Percentiles rank a stretch among this genome's conserved stretches.
These are phyloP conservation scores for Synanthedon myopaeformis DNA, from an alignment of 2,888 invertebrate genomes.

Conservation along the genomic window DNA sequence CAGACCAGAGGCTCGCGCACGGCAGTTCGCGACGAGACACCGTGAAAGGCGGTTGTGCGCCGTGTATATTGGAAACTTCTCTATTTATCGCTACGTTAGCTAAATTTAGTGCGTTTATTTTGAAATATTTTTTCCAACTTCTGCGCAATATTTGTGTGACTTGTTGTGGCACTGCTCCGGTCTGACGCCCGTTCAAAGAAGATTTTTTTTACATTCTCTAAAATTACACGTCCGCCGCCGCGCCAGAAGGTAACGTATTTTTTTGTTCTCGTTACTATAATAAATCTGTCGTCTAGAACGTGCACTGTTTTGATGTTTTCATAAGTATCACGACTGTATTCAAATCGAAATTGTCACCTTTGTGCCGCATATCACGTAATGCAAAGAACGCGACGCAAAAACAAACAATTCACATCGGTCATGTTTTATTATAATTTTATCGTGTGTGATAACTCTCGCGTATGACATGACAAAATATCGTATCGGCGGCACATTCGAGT, in stretches of 20 bases:
- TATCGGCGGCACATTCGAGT: slow-evolving; percentile 10
- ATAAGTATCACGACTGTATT: too few relatives aligned
- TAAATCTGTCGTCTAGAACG: neutral
- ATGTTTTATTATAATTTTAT: slow-evolving; percentile 9
- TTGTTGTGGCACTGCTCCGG: slow-evolving; percentile 25
- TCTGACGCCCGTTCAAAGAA: slow-evolving; percentile 8
- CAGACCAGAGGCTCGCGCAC: neutral
- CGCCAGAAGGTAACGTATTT: slow-evolving; percentile 48
- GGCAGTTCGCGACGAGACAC: slow-evolving; percentile 23
- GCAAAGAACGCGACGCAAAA: too few relatives aligned
- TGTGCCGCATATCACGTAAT: too few relatives aligned
- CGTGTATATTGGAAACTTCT: slow-evolving; percentile 20
- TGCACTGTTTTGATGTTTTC: neutral
- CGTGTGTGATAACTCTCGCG: neutral
- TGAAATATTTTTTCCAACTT: slow-evolving; percentile 24
- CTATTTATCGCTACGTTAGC: slow-evolving; percentile 35
- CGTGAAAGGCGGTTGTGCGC: slow-evolving; percentile 31
- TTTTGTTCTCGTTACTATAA: slow-evolving; percentile 18
- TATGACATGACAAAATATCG: slow-evolving; percentile 10
- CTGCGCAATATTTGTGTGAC: slow-evolving; percentile 40
- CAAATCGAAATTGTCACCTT: too few relatives aligned
- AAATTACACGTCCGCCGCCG: slow-evolving; percentile 45
- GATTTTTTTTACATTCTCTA: slow-evolving; percentile 38
- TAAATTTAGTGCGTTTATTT: slow-evolving; percentile 53
- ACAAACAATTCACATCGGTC: slow-evolving; percentile 2